Percentiles rank a stretch among this genome's conserved stretches.
phyloP scores from a whole-genome alignment of 2,113 vertebrate species.

The Numida meleagris region DNA sequence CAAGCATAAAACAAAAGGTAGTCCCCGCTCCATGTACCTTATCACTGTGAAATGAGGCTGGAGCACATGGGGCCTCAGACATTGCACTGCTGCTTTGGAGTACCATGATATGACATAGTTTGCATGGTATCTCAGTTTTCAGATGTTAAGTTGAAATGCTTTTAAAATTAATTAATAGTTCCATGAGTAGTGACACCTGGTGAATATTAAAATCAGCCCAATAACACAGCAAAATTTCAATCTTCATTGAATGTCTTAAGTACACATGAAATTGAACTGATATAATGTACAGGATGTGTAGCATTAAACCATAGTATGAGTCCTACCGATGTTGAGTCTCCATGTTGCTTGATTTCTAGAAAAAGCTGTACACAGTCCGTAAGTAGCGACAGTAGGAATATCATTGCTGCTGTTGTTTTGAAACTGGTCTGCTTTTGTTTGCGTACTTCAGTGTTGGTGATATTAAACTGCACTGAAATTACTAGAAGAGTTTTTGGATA shows the following conservation, averaged over 20 bases:
- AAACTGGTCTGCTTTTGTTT: neutral
- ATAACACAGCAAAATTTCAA: neutral
- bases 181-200: neutral
- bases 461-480: neutral
- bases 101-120: neutral
- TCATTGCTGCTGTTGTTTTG: neutral
- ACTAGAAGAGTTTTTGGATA: neutral
- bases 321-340: neutral
- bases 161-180: neutral
- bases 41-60: neutral
- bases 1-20: neutral
- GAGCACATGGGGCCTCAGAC: neutral
- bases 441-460: neutral
- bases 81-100: neutral
- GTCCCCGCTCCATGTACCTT: neutral
- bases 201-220: neutral
- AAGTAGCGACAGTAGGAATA: neutral
- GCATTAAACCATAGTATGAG: neutral
- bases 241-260: neutral
- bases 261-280: neutral
- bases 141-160: neutral
- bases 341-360: neutral
- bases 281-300: neutral
- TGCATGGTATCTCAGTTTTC: neutral
- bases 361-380: neutral